These are phyloP conservation scores for Hirudo medicinalis DNA, from an alignment of 1,140 invertebrate species.

Conservation along the genomic window DNA sequence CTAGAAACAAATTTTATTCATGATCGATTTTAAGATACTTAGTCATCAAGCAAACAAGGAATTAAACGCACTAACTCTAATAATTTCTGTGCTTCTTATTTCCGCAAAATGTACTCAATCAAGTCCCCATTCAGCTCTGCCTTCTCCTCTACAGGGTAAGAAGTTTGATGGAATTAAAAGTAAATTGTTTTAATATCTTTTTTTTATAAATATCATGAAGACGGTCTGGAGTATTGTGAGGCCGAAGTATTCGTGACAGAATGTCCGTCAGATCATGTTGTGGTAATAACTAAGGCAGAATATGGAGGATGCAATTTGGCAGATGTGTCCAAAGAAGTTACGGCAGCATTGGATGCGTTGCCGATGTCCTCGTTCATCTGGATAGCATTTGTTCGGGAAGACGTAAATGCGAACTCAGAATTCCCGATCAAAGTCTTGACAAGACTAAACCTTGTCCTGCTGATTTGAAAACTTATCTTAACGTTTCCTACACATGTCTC, in stretches of 20 bases:
- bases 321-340: constrained; percentile 18
- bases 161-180: too few relatives aligned
- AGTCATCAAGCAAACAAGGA: too few relatives aligned
- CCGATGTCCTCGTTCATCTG: constrained; percentile 10
- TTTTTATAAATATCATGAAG: too few relatives aligned
- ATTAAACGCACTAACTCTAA: too few relatives aligned
- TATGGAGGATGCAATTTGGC: constrained; percentile 20
- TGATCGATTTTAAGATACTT: too few relatives aligned
- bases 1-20: too few relatives aligned
- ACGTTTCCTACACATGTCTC: constrained; percentile 15
- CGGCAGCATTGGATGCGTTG: constrained; percentile 16
- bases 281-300: constrained; percentile 17
- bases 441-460: constrained; percentile 14
- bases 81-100: too few relatives aligned
- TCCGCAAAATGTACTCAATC: too few relatives aligned
- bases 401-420: constrained; percentile 3
- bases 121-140: too few relatives aligned
- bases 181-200: too few relatives aligned
- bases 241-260: constrained; percentile 16
- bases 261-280: constrained; percentile 13
- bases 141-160: too few relatives aligned
- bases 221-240: constrained; percentile 19
- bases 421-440: constrained; percentile 13
- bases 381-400: constrained; percentile 18
- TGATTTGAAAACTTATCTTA: constrained; percentile 19